Evolutionary conservation across 2,113 vertebrate genomes (phyloP).

Genomic region (Emydocephalus ijimae): DNA sequence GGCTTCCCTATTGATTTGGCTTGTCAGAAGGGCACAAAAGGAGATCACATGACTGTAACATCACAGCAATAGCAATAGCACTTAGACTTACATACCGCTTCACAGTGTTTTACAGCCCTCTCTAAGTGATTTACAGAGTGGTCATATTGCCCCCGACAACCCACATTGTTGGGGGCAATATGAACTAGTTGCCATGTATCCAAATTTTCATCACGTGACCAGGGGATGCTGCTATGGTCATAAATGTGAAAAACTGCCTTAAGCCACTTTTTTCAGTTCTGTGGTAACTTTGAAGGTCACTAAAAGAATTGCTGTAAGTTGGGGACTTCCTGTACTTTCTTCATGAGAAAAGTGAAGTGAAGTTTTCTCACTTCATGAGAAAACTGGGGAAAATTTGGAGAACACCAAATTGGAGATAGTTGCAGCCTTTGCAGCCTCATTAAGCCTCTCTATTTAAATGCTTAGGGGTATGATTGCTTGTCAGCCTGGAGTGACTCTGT

Average conservation of each 20-base stretch:
- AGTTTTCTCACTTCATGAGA: not conserved
- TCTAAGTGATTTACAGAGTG: not conserved
- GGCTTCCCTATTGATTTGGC: not conserved
- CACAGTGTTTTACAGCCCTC: not conserved
- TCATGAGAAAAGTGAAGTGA: too few relatives aligned
- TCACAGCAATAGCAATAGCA: not conserved
- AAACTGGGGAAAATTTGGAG: not conserved
- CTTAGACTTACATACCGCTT: not conserved
- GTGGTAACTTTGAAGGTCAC: not conserved
- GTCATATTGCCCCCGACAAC: not conserved
- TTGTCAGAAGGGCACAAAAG: not conserved
- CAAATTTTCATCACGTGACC: not conserved
- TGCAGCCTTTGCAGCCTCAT: not conserved
- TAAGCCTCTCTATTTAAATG: not conserved
- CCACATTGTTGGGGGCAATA: not conserved
- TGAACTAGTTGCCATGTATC: not conserved
- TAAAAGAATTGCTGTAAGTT: not conserved
- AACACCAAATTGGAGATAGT: not conserved
- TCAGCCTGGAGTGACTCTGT: conserved; percentile 3
- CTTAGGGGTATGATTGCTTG: not conserved
- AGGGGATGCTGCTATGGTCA: not conserved
- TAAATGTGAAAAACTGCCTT: not conserved
- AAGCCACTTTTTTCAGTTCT: not conserved
- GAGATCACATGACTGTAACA: not conserved
- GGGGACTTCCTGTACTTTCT: not conserved